These are phyloP conservation scores for Hylaeus anthracinus DNA, from an alignment of 1,140 invertebrate genomes.

Conservation along the genomic window DNA sequence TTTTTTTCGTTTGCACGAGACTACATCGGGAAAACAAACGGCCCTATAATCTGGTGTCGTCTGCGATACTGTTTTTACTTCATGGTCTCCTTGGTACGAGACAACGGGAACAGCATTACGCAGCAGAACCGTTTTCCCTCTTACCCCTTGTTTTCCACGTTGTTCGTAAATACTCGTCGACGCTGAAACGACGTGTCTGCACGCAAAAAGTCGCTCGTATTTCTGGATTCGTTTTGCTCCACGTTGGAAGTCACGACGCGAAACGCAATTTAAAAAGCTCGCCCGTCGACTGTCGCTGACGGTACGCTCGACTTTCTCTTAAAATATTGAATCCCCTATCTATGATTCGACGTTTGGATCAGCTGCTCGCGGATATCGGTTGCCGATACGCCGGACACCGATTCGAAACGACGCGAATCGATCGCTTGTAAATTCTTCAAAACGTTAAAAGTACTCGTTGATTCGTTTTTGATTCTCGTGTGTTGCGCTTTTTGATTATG, in stretches of 20 bases:
- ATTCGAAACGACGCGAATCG: constrained; percentile 3
- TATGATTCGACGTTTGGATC: constrained; percentile 19
- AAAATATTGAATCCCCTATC: neutral
- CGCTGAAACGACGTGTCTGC: constrained; percentile 1
- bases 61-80: neutral
- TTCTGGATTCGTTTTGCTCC: constrained; percentile 25
- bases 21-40: constrained; percentile 1
- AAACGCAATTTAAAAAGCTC: constrained; percentile 17
- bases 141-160: constrained; percentile 1
- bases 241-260: constrained; percentile 8
- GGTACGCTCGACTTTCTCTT: constrained; percentile 6
- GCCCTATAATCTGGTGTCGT: neutral
- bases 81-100: neutral
- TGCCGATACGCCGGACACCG: too few species aligned
- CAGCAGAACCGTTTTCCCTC: neutral
- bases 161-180: constrained; percentile 34
- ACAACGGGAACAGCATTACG: constrained; percentile 22
- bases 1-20: neutral
- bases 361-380: neutral
- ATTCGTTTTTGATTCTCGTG: constrained; percentile 38
- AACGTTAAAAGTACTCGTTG: constrained; percentile 36
- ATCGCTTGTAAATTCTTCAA: constrained; percentile 51
- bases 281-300: neutral
- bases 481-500: constrained; percentile 44
- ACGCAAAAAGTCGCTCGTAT: constrained; percentile 21